Percentiles rank a stretch among this genome's conserved stretches.
phyloP scores from a whole-genome alignment of 2,797 vertebrate genomes.

The Aselliscus stoliczkanus region DNA sequence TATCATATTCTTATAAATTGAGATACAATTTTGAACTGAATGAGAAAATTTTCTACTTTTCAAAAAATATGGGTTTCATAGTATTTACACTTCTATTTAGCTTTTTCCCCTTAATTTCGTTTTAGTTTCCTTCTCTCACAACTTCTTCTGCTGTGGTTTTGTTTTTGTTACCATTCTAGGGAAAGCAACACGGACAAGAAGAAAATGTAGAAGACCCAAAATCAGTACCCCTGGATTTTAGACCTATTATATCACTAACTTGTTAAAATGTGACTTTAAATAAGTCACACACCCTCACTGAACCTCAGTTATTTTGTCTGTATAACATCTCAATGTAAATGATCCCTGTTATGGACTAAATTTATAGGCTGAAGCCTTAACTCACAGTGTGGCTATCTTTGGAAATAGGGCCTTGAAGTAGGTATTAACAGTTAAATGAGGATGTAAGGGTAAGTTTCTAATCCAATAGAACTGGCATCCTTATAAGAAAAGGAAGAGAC shows the following conservation, averaged over 20 bases:
- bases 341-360: not conserved
- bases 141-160: not conserved
- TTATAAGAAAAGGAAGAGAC: not conserved
- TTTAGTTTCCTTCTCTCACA: not conserved
- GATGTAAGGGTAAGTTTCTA: not conserved
- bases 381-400: not conserved
- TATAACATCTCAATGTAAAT: not conserved
- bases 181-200: not conserved
- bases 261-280: not conserved
- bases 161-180: not conserved
- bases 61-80: not conserved
- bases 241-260: accelerated
- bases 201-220: not conserved
- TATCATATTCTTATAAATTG: not conserved
- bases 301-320: not conserved
- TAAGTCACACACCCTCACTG: not conserved
- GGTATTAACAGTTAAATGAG: not conserved
- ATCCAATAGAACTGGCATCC: not conserved
- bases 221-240: not conserved
- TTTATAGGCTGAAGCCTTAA: not conserved
- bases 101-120: not conserved
- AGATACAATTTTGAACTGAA: not conserved
- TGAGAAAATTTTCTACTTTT: not conserved
- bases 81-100: not conserved
- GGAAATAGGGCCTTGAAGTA: not conserved